These are phyloP conservation scores for Opisthograptis luteolata DNA, from an alignment of 2,888 invertebrate species.

Conservation along the genomic window DNA sequence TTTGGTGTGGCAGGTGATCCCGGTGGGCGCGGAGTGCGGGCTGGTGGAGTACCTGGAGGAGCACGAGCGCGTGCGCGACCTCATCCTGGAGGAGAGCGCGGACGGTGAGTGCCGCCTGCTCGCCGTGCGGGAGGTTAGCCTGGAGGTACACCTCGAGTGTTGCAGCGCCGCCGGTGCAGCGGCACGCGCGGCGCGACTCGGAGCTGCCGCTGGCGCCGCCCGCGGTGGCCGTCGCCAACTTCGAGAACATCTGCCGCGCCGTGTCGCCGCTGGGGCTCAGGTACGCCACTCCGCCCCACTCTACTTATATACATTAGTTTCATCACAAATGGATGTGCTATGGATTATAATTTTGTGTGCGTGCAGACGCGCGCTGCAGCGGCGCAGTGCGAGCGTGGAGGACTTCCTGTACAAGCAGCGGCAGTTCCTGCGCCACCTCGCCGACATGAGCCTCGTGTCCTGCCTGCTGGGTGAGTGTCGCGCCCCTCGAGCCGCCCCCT, in stretches of 20 bases:
- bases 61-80: conserved; percentile 48
- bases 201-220: conserved; percentile 46
- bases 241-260: conserved; percentile 39
- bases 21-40: conserved; percentile 59
- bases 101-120: not conserved
- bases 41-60: conserved; percentile 66
- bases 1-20: conserved; percentile 54
- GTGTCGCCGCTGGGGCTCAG: conserved; percentile 54
- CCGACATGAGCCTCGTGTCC: conserved; percentile 50
- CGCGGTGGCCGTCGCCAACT: conserved; percentile 37
- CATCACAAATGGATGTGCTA: not conserved
- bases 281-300: conserved; percentile 33
- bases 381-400: conserved; percentile 25
- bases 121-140: not conserved
- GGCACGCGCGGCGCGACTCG: conserved; percentile 36
- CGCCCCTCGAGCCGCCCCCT: not conserved
- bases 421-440: conserved; percentile 52
- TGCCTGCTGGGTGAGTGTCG: conserved; percentile 63
- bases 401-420: conserved; percentile 59
- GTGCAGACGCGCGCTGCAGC: conserved; percentile 22
- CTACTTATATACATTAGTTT: not conserved
- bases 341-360: not conserved
- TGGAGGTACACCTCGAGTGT: not conserved
- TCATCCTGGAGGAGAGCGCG: conserved; percentile 42
- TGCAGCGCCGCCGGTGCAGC: not conserved